Percentiles rank a stretch among this genome's conserved stretches.
Evolutionary conservation across 1,140 invertebrate genomes (phyloP).

Genomic region (Orius insidiosus): DNA sequence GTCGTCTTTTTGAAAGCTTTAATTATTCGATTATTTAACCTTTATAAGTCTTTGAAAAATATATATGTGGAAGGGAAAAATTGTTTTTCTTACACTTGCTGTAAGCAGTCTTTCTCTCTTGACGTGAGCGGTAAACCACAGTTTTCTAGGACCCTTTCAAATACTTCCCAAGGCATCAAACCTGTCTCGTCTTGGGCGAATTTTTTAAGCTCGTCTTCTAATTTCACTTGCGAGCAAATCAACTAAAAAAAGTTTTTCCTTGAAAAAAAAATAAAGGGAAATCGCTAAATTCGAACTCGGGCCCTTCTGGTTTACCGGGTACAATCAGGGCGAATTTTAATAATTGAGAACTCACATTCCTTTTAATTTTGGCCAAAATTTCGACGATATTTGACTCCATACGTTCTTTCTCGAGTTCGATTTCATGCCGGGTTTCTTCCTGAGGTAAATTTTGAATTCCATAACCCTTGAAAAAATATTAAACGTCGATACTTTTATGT

Average conservation of each 20-base stretch:
- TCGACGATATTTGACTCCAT: constrained; percentile 1
- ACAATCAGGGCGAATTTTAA: too few relatives aligned
- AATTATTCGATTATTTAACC: background rate
- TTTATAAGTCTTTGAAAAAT: background rate
- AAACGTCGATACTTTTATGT: too few relatives aligned
- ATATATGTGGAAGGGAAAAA: background rate
- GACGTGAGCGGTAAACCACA: background rate
- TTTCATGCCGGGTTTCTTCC: too few relatives aligned
- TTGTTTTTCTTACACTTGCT: constrained; percentile 1
- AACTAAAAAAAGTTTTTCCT: constrained; percentile 3
- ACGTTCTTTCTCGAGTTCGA: background rate
- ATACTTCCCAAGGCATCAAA: background rate
- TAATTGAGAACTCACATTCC: background rate
- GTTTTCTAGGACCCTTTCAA: background rate
- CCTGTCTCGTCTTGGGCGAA: background rate
- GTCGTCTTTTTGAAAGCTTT: background rate
- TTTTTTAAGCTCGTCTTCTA: background rate
- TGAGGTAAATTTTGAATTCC: too few relatives aligned
- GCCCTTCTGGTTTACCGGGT: too few relatives aligned
- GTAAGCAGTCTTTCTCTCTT: background rate
- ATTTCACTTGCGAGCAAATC: background rate
- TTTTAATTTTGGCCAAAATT: constrained; percentile 2
- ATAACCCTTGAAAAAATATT: too few relatives aligned
- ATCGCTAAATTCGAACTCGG: too few relatives aligned
- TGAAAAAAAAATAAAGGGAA: too few relatives aligned